Base-by-base conservation (phyloP, 2,888 invertebrate species). In the Hipparchia semele region DNA sequence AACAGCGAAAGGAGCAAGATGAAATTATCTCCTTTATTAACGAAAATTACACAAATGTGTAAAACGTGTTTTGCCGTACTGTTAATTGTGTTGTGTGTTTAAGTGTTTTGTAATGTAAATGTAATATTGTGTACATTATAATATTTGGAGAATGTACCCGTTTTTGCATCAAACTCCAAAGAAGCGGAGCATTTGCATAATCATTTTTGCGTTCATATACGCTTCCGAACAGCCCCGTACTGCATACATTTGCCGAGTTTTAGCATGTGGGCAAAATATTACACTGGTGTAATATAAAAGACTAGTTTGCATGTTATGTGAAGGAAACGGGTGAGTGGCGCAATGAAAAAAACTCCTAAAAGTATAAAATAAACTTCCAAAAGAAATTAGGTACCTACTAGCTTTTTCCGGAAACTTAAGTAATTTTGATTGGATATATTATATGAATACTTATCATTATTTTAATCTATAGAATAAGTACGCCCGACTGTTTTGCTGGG, bases 171-270 rank as follows among this genome's bases (percentile, higher is more conserved):
- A 64, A 71, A 60, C 72, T 68, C 72, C 69, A 61, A 56, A 68
- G 69, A 74, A 66, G 72, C 74, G 71, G 58, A 13, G 49, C 62
- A 76, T 77, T 77, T 77, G 76, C 76, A 76, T 77, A 76, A 76
- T 68, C 77, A 74, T 71, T 77, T 77, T 74, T 77, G 68, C 66
- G 65, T 70, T 76, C 72, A 70, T 73, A 72, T 76, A 53, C 73
- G 73, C 74, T 74, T 73, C 73, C 59, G 70, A 66, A 72, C 58
- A 70, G 66, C 71, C 64, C 73, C 66, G 68, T 73, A 62, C 73
- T 74, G 74, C 73, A 74, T 74, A 76, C 68, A 77, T 77, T 75
- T 74, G 13, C 67, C n/a, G 56, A 65, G 74, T 71, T 74, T 74
- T 66, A 70, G 68, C 70, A 64, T 61, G 71, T 58, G 59, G 74